Conservation (phyloP, 2,113 vertebrate species). For the Cyanoramphus novaezelandiae region DNA sequence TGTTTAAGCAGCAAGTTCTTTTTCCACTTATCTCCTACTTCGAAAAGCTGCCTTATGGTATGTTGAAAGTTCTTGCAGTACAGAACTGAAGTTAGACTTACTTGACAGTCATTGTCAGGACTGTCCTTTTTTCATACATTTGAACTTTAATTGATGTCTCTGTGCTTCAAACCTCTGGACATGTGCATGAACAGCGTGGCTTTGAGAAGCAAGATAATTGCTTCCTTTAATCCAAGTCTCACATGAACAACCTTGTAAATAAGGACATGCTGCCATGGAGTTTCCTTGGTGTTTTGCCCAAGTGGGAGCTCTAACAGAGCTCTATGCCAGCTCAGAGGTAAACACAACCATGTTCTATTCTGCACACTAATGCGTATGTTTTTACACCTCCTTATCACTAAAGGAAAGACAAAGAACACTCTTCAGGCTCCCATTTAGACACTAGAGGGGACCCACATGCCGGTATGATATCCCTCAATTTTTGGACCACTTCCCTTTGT, state of each 20-base stretch:
- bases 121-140: not conserved
- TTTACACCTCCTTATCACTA: not conserved
- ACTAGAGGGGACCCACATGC: not conserved
- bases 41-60: not conserved
- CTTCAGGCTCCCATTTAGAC: not conserved
- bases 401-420: not conserved
- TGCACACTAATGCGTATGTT: accelerated
- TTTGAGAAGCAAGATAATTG: not conserved
- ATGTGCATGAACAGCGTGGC: not conserved
- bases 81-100: not conserved
- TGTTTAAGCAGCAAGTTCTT: not conserved
- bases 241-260: not conserved
- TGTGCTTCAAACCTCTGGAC: not conserved
- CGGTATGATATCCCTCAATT: accelerated
- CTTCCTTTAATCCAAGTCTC: not conserved
- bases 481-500: not conserved
- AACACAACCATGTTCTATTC: accelerated
- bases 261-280: not conserved
- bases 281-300: not conserved
- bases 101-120: not conserved
- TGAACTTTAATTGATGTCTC: not conserved
- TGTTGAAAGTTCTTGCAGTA: not conserved
- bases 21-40: not conserved
- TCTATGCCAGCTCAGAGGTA: not conserved
- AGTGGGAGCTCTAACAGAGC: not conserved